Percentiles rank a stretch among this genome's conserved stretches.
Conservation (phyloP, 2,888 invertebrate genomes). For the Drosophila mayaguana region DNA sequence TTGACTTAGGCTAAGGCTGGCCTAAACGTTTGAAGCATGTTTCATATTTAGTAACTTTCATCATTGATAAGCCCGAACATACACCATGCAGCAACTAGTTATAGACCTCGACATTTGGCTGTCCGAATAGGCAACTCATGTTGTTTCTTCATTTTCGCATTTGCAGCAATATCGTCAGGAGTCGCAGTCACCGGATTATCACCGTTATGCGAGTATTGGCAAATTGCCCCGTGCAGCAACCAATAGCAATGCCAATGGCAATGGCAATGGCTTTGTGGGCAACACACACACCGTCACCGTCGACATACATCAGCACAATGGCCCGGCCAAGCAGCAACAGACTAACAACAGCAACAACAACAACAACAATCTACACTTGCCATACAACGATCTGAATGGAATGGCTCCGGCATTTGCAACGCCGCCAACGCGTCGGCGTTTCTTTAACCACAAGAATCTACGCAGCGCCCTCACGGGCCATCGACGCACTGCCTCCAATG, state of each 20-base stretch:
- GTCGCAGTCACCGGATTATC: constrained; percentile 84
- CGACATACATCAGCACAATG: constrained; percentile 65
- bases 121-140: constrained; percentile 29
- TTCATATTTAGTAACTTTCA: constrained; percentile 73
- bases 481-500: constrained; percentile 84
- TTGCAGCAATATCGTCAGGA: constrained; percentile 84
- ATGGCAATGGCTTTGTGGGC: constrained; percentile 51
- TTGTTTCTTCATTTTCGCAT: constrained; percentile 40
- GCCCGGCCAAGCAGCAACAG: constrained; percentile 51
- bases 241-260: constrained; percentile 52
- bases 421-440: constrained; percentile 91
- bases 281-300: constrained; percentile 70
- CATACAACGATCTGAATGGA: constrained; percentile 84
- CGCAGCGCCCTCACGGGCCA: constrained; percentile 90
- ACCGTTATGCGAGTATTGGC: constrained; percentile 83
- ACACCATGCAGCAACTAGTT: constrained; percentile 4
- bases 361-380: constrained; percentile 61
- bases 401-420: constrained; percentile 90
- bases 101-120: constrained; percentile 7
- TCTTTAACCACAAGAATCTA: constrained; percentile 92
- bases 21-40: constrained; percentile 41
- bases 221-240: constrained; percentile 80
- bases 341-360: constrained; percentile 29
- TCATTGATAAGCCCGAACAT: constrained; percentile 73
- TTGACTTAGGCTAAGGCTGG: neutral